Evolutionary conservation across 2,797 vertebrate genomes (phyloP).

Genomic region (Percopsis omiscomaycus): DNA sequence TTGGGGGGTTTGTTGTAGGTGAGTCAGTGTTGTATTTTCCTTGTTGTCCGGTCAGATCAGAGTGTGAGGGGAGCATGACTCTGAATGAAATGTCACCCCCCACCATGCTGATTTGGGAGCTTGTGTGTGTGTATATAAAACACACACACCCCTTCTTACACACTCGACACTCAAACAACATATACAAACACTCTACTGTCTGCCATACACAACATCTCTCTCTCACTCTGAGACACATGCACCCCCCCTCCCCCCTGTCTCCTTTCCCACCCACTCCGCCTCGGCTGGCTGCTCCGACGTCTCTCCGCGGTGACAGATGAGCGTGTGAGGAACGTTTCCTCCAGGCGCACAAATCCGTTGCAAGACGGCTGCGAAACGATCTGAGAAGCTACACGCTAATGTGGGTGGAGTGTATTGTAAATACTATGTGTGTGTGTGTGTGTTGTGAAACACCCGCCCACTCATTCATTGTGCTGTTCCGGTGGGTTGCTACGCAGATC

Average conservation of each 20-base stretch:
- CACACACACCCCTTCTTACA: constrained; percentile 9
- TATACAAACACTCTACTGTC: constrained; percentile 9
- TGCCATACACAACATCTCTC: neutral
- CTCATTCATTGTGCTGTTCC: constrained; percentile 53
- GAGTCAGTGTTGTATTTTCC: constrained; percentile 35
- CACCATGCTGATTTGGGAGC: constrained; percentile 1
- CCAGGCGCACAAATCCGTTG: constrained; percentile 60
- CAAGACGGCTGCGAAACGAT: constrained; percentile 58
- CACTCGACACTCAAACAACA: constrained; percentile 23
- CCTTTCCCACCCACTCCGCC: constrained; percentile 42
- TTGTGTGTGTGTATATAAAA: constrained; percentile 21
- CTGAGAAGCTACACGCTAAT: constrained; percentile 60
- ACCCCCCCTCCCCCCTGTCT: constrained; percentile 30
- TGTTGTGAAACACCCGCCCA: constrained; percentile 33
- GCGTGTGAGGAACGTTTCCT: constrained; percentile 67
- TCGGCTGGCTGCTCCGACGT: constrained; percentile 50
- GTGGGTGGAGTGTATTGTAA: constrained; percentile 44
- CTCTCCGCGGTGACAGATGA: constrained; percentile 66
- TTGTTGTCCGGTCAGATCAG: constrained; percentile 51
- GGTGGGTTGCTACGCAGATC: constrained; percentile 59
- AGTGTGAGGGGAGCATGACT: constrained; percentile 44
- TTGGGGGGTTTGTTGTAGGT: constrained; percentile 27
- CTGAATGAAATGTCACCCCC: constrained; percentile 19
- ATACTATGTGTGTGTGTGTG: constrained; percentile 22
- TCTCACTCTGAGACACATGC: constrained; percentile 22